Conservation (phyloP, 2,113 vertebrate species). For the Sterrhoptilus dennistouni region DNA sequence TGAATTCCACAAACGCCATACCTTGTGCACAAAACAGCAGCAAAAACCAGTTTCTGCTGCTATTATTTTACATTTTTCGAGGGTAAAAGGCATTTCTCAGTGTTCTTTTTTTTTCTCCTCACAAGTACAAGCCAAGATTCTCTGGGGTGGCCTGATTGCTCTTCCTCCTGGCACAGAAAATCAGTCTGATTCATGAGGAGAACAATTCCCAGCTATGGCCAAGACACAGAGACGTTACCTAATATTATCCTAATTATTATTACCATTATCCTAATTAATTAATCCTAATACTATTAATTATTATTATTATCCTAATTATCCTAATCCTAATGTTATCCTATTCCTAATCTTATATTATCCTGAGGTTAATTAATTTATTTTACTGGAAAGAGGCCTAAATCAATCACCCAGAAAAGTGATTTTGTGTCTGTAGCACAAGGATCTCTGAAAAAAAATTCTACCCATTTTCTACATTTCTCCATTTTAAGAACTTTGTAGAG, state of each 20-base stretch:
- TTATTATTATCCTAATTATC: too few species aligned
- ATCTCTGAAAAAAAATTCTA: background rate
- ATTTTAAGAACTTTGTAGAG: background rate
- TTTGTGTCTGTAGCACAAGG: background rate
- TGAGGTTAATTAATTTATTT: background rate
- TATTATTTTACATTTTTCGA: background rate
- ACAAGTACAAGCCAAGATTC: background rate
- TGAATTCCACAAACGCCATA: background rate
- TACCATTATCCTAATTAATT: background rate
- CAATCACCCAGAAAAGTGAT: background rate
- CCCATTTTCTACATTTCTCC: background rate
- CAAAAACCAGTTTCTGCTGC: background rate
- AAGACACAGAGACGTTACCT: background rate
- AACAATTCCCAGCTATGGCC: background rate
- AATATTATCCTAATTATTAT: background rate
- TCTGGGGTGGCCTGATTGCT: background rate
- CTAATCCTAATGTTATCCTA: background rate
- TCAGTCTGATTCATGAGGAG: background rate
- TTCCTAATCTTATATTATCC: background rate
- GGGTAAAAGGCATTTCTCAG: background rate
- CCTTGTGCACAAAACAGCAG: background rate
- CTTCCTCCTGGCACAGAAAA: background rate
- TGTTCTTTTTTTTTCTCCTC: background rate
- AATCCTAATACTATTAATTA: background rate
- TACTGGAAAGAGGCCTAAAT: background rate